A percentile compares a stretch with the other conserved stretches of the same genome.
Evolutionary conservation across 2,113 vertebrate species (phyloP).

Genomic region (Pygathrix nemaeus): DNA sequence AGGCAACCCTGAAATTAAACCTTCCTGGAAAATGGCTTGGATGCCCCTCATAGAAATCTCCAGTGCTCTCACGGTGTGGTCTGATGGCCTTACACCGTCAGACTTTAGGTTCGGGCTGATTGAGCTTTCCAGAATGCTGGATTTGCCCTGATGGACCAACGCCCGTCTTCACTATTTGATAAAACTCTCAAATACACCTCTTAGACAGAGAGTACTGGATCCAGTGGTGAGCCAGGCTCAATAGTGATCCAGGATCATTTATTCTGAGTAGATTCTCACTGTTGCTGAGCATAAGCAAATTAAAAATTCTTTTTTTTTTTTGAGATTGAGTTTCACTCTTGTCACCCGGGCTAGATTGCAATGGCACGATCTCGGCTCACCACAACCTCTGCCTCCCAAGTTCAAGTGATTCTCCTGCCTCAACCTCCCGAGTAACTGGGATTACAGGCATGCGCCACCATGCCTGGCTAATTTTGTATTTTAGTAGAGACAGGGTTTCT

Average conservation of each 20-base stretch:
- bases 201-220: not conserved
- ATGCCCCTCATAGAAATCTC: not conserved
- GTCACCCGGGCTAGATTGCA: no score
- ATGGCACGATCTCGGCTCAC: no score
- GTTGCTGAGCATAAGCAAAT: not conserved
- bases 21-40: not conserved
- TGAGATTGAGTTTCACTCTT: no score
- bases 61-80: fast-evolving
- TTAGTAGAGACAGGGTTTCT: no score
- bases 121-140: fast-evolving
- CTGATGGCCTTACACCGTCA: fast-evolving
- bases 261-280: not conserved
- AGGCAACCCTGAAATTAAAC: not conserved
- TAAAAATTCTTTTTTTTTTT: not conserved
- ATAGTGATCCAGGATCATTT: not conserved
- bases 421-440: no score
- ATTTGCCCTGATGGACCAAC: not conserved
- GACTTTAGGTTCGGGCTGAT: not conserved
- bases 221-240: not conserved
- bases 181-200: not conserved
- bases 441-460: no score
- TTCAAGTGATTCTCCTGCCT: no score
- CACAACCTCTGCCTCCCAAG: no score
- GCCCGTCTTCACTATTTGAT: fast-evolving
- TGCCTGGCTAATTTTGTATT: no score